These are phyloP conservation scores for Galeopsomyia nigrocyanea DNA, from an alignment of 2,888 invertebrate species.

Conservation along the genomic window DNA sequence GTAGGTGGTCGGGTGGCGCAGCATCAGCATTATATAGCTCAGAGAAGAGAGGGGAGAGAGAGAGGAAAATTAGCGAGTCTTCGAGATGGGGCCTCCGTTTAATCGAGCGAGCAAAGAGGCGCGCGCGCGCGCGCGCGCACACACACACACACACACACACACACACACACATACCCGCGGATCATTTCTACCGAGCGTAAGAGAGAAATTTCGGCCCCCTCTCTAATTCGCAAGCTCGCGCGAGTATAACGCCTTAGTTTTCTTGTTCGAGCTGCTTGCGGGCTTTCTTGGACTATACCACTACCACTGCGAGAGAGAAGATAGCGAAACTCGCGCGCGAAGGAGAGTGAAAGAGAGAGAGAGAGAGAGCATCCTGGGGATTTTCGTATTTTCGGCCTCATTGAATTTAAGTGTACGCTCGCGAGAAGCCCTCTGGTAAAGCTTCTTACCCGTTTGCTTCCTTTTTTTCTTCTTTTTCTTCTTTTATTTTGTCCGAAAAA, in stretches of 20 bases:
- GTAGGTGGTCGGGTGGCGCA: not conserved
- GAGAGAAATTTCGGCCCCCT: constrained; percentile 1
- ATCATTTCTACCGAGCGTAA: no score
- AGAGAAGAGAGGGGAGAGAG: not conserved
- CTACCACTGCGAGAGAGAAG: no score
- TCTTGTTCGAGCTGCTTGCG: constrained; percentile 20
- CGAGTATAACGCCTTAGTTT: constrained; percentile 30
- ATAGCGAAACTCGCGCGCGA: no score
- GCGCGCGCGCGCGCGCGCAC: not conserved
- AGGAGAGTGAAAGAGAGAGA: not conserved
- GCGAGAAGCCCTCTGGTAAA: no score
- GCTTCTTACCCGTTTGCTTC: no score
- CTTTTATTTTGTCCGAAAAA: no score
- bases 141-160: no score
- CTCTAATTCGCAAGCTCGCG: constrained; percentile 1
- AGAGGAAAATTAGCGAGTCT: constrained; percentile 50
- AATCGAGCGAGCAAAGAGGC: constrained; percentile 37
- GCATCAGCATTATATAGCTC: constrained; percentile 14
- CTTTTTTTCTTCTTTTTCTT: no score
- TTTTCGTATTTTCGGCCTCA: constrained; percentile 13
- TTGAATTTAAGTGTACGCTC: not conserved
- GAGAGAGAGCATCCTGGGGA: constrained; percentile 16
- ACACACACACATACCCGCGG: no score
- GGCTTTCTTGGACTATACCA: constrained; percentile 10
- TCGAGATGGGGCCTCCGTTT: constrained; percentile 48